Conservation (phyloP, 1,140 invertebrate species). For the Melitaea cinxia region DNA sequence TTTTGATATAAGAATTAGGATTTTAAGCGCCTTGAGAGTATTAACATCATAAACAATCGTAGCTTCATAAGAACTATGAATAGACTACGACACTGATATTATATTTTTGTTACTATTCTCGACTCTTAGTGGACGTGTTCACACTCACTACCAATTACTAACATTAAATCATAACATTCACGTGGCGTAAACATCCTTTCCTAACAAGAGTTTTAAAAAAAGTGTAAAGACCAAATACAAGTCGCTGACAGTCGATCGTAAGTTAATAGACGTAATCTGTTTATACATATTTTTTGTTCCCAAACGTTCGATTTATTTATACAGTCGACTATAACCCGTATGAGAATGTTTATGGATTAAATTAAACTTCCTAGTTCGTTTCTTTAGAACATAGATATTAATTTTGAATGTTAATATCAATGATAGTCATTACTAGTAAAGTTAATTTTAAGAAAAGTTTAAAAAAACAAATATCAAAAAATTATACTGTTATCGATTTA, state of each 20-base stretch:
- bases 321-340: conserved; percentile 58
- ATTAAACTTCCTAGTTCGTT: background rate
- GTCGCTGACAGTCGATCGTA: conserved; percentile 72
- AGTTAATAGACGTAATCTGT: conserved; percentile 77
- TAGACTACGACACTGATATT: conserved; percentile 72
- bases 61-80: conserved; percentile 54
- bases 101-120: conserved; percentile 73
- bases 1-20: conserved; percentile 27
- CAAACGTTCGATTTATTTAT: conserved; percentile 62
- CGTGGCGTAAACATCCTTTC: conserved; percentile 74
- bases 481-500: no score
- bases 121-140: conserved; percentile 72
- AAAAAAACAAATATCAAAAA: no score
- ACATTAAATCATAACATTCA: conserved; percentile 77
- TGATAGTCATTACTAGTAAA: no score
- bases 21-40: conserved; percentile 44
- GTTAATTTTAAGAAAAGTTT: no score
- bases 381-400: no score
- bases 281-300: conserved; percentile 58
- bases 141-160: conserved; percentile 77
- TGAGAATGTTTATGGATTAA: conserved; percentile 75
- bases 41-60: conserved; percentile 54
- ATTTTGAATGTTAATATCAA: no score
- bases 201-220: conserved; percentile 49
- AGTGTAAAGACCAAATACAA: conserved; percentile 66